phyloP scores from a whole-genome alignment of 1,140 invertebrate genomes.

The Drosophila persimilis region DNA sequence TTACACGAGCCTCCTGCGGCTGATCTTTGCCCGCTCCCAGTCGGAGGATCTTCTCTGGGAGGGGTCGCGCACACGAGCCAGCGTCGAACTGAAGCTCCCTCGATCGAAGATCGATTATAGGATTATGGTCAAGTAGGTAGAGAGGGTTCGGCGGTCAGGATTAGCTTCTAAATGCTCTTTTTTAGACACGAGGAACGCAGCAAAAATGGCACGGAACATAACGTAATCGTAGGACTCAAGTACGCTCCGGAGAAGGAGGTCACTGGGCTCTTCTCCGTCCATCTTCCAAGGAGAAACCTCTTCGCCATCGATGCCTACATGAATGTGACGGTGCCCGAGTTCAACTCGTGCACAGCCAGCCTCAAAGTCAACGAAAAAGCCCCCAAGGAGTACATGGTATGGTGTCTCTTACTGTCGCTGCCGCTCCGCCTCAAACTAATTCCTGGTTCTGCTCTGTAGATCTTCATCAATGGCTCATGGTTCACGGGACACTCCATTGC shows the following conservation, averaged over 20 bases:
- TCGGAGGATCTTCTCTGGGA: conserved; percentile 73
- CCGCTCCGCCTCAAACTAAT: too few species aligned
- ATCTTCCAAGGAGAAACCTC: conserved; percentile 84
- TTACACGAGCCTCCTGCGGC: conserved; percentile 85
- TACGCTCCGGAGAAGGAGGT: conserved; percentile 86
- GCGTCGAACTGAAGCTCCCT: conserved; percentile 77
- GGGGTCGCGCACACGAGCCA: conserved; percentile 77
- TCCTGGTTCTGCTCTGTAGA: conserved; percentile 66
- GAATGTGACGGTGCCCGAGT: conserved; percentile 86
- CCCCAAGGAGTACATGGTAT: conserved; percentile 85
- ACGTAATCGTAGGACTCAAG: conserved; percentile 72
- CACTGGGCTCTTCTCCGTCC: conserved; percentile 83
- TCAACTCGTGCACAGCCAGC: conserved; percentile 85
- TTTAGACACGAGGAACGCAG: conserved; percentile 74
- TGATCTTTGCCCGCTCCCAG: conserved; percentile 85
- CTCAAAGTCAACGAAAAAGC: conserved; percentile 85
- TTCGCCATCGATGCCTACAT: conserved; percentile 85
- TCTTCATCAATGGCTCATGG: conserved; percentile 89
- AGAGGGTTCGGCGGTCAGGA: background rate
- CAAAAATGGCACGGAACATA: conserved; percentile 82
- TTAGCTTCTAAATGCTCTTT: background rate
- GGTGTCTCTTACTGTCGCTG: background rate
- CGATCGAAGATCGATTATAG: conserved; percentile 83
- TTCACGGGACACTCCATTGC: conserved; percentile 90
- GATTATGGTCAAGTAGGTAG: conserved; percentile 77